Evolutionary conservation across 2,888 invertebrate genomes (phyloP), one percentile per base, ranked within the genome.

Genomic region (Hirtodrosophila confusa): DNA sequence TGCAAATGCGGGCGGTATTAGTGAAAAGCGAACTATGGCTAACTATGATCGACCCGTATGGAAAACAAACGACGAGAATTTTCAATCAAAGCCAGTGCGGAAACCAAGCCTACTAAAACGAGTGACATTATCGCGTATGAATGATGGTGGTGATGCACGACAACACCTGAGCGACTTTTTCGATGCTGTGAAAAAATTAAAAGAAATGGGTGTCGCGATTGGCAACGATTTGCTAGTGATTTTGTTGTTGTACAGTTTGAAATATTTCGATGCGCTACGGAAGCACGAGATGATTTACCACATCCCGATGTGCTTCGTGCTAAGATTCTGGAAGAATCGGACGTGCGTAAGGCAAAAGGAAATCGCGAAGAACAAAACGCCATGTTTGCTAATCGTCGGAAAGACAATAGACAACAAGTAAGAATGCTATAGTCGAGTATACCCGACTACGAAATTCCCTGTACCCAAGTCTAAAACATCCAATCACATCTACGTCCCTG

Each of bases 161-260:
- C 31, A 40, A 7, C 53, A 58, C 33, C 9, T 45, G 6, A 48
- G 53, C 5, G 37, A 65, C 2, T 64, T 58, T 27, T 64, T n/a
- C n/a, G n/a, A n/a, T n/a, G n/a, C n/a, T n/a, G n/a, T n/a, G n/a
- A n/a, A n/a, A n/a, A n/a, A n/a, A 58, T 12, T 39, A 57, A n/a
- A n/a, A n/a, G 50, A 56, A 45, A 56, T 63, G 3, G 36, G 39
- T 5, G 50, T 50, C 7, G 12, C 39, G 1, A 47, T 65, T 24
- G 53, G 48, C n/a, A 39, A 58, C 9, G 45, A 60, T 24, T 39
- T 51, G 24, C 17, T 39, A 5, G 39, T 3, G 9, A 48, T 41
- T 11, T 7, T 35, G 10, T 27, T 41, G 11, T 11, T 41, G 7
- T 40, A 48, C 11, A 48, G 48, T 48, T 17, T 24, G 23, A 47